Conservation (phyloP, 2,113 vertebrate species). For the Toxotes jaculatrix region DNA sequence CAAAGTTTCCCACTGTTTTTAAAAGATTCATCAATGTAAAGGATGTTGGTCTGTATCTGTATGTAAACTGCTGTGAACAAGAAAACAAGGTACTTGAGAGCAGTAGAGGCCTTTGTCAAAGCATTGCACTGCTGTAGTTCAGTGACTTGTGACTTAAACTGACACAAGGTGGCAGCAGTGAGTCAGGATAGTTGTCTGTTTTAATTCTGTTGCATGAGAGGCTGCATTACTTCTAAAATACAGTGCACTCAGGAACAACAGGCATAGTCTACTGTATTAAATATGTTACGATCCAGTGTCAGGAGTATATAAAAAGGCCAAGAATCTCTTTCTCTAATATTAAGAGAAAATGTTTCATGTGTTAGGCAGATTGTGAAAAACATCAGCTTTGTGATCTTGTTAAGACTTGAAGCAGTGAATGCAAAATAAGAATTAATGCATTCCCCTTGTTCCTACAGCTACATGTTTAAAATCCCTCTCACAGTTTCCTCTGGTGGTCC, state of each 20-base stretch:
- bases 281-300: neutral
- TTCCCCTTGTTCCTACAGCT: slow-evolving; percentile 32
- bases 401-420: slow-evolving; percentile 36
- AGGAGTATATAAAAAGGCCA: neutral
- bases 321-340: neutral
- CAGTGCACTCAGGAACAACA: neutral
- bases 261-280: neutral
- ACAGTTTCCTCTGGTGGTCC: slow-evolving; percentile 63
- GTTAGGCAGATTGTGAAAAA: slow-evolving; percentile 9
- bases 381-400: slow-evolving; percentile 19
- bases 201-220: neutral
- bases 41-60: neutral
- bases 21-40: neutral
- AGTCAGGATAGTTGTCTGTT: slow-evolving; percentile 38
- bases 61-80: neutral
- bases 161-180: slow-evolving; percentile 79
- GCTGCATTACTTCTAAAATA: slow-evolving; percentile 9
- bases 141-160: neutral
- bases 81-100: neutral
- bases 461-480: slow-evolving; percentile 35
- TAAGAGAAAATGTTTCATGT: neutral
- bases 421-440: slow-evolving; percentile 36
- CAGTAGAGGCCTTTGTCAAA: neutral
- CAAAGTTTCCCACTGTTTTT: neutral
- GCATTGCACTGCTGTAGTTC: neutral